Base-by-base conservation (phyloP, 2,797 vertebrate genomes). In the Rachycentron canadum region DNA sequence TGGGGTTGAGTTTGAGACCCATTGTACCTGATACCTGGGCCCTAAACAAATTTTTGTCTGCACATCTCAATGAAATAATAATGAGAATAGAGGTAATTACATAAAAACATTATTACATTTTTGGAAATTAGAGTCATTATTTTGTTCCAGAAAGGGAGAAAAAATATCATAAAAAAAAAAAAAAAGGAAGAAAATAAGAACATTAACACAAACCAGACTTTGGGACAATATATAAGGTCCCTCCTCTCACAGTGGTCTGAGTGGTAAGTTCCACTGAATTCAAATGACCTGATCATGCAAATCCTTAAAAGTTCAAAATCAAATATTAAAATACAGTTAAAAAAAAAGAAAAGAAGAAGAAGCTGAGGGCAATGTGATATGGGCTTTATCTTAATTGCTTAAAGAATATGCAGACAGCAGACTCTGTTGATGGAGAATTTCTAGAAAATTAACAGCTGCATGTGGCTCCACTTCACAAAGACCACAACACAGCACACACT, bases 381-480 rank as follows among this genome's bases (percentile, higher is more conserved):
- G 14, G 25, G 32, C 11, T 3, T 19, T 14, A 14, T 40, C 14
- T 57, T 62, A 34, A 43, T 41, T 30, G 2, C 58, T 72, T 14
- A 8, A 41, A 34, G 14, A 6, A 58, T n/a, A 21, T 53, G 69
- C 19, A 1, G 4, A 43, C 16, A 25, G 8, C 23, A 5, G 16
- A 38, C 58, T 26, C 34, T 56, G 52, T 38, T 52, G 50, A 59
- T 68, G 67, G 36, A 61, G 32, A 65, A 7, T 26, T 64, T 5
- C 8, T 16, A 36, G 36, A 30, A 66, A 64, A 59, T 45, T 60
- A 64, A 49, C 21, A 34, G 52, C 60, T 67, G 3, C 45, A 65
- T 78, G 81, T 69, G 70, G 55, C 78, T 43, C 53, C 41, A 40
- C 16, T 80, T 61, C 19, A 69, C 67, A 56, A 41, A 70, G 28